Evolutionary conservation across 1,140 invertebrate species (phyloP), one percentile per base, ranked within the genome.

Genomic region (Episyrphus balteatus): DNA sequence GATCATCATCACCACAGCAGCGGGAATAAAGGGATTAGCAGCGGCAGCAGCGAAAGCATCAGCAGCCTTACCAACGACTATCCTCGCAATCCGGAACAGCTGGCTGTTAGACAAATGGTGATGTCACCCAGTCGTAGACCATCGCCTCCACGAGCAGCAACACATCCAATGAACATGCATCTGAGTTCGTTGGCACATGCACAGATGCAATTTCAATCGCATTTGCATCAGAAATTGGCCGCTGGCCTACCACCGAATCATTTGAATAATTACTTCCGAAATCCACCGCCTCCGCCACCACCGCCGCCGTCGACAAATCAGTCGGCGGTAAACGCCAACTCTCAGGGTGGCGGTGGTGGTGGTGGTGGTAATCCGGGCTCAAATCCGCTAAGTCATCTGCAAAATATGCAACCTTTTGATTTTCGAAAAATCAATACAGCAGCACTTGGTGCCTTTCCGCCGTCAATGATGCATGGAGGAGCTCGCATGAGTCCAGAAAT

Each of bases 331-430:
- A 26, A 57, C 58, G 6, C 55, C 59, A 19, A 57, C 53, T 36
- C 60, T 56, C 19, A 59, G 53, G 68, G 52, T 39, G 58, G 76
- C 42, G 69, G 71, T 47, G 19, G 33, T 49, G 9, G 39, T 74
- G 61, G 39, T 74, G 70, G 57, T 73, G 74, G 57, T 72, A 75
- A 50, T 44, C 48, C 42, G 47, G 41, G 42, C 46, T 1, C 54
- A 76, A 61, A 54, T 90, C 88, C 92, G 1, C 72, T 95, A 31
- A 92, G 87, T 66, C 79, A 88, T 57, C 71, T 95, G 18, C 89
- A 94, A 70, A 93, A 83, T 56, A 94, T 96, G 91, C 89, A 94
- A 64, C 91, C 91, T 2, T 93, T 92, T 66, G 91, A 94, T 65
- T 94, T 88, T 61, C 79, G 89, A 15, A 88, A 90, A 60, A 74